Evolutionary conservation across 2,113 vertebrate genomes (phyloP), one percentile per base, ranked within the genome.

Genomic region (Prinia subflava): DNA sequence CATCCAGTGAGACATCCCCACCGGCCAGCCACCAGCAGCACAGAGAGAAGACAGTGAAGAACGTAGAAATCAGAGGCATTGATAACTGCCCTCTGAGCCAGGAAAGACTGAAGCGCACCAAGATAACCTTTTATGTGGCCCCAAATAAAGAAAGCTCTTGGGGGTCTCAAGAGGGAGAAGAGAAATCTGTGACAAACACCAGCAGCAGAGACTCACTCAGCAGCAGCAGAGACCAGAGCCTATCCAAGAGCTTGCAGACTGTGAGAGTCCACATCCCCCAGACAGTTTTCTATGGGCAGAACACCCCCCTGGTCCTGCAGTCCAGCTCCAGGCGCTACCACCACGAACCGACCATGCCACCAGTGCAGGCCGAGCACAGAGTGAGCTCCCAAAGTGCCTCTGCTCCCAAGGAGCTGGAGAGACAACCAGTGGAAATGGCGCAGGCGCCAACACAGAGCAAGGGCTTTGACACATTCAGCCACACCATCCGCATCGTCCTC

Each of bases 201-300:
- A 52, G 55, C 73, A 78, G 78, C n/a, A 39, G 28, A 7, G n/a
- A 50, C 71, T 76, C 11, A 0, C 46, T 42, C 42, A 90, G 77
- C 55, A 92, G 67, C 80, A 90, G 27, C 67, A 42, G 22, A 10
- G 78, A 86, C 59, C 94, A 86, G 42, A 81, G 47, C 33, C 37
- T 13, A 18, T 27, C 74, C 57, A 92, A 65, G 71, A 57, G 71
- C 46, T 71, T 70, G n/a, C 94, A 92, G 64, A 89, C 94, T 27
- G 80, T 97, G 7, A 94, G 93, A 56, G 96, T 97, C 30, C 95
- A 97, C 15, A 97, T 97, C 18, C 98, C 98, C 18, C 98, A 98
- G 93, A 98, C 98, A 13, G 88, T 98, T 25, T 98, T 98, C 88
- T 98, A 98, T 27, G 97, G 97, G 53, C 98, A 98, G 77, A 96